phyloP scores from a whole-genome alignment of 2,113 vertebrate genomes.

The Falcunculus frontatus region DNA sequence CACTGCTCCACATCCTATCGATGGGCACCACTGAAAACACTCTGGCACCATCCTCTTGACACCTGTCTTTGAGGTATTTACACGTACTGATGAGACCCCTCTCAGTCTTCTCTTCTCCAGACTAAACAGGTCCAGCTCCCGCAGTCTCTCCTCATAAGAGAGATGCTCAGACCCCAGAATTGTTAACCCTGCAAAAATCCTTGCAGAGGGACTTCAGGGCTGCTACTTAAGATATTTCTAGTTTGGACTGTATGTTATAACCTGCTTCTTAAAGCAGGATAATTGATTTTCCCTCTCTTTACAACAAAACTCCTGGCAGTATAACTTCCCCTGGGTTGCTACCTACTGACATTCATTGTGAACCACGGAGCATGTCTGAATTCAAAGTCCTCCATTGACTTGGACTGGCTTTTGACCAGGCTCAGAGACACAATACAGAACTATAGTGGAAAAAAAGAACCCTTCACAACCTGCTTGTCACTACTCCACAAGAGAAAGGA shows the following conservation, averaged over 20 bases:
- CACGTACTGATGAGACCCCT: not conserved
- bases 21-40: not conserved
- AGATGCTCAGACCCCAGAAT: not conserved
- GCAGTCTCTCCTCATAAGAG: not conserved
- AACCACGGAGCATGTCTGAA: not conserved
- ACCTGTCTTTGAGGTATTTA: not conserved
- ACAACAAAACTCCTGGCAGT: not conserved
- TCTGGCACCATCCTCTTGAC: not conserved
- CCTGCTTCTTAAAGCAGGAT: not conserved
- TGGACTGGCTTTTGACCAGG: not conserved
- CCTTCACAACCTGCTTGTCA: not conserved
- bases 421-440: not conserved
- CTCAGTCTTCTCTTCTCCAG: not conserved
- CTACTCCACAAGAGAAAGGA: not conserved
- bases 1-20: fast-evolving
- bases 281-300: not conserved
- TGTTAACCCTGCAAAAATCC: not conserved
- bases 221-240: not conserved
- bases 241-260: not conserved
- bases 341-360: not conserved
- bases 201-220: not conserved
- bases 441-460: not conserved
- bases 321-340: not conserved
- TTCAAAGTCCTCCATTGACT: not conserved
- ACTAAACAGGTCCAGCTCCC: not conserved